Evolutionary conservation across 2,888 invertebrate species (phyloP), one percentile per base, ranked within the genome.

Genomic region (Stratiomys singularior): DNA sequence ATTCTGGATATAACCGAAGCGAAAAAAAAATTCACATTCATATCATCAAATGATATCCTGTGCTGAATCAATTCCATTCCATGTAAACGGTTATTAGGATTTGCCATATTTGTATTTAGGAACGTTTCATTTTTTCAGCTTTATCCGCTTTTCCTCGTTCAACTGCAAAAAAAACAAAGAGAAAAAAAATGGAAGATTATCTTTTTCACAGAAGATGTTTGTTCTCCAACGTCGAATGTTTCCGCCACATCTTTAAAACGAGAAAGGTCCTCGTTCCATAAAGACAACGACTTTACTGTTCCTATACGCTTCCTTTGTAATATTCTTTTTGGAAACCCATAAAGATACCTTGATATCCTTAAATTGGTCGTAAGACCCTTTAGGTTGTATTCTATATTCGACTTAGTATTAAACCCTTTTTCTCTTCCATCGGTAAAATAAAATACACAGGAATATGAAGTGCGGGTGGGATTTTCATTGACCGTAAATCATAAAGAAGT

Each of bases 281-380:
- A 72, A 72, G 44, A 72, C 21, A 72, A 52, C 28, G 56, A 28
- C 72, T 56, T 72, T 72, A 56, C 56, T 56, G 56, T 30, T 56
- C 18, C 3, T 37, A 37, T 37, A 37, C 37, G 37, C 37, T 37
- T 56, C 56, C 56, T 28, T 44, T 18, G 72, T 72, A 72, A 72
- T 72, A 72, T 58, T 58, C 30, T 52, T 21, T 72, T 30, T 37
- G 37, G 56, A 56, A 72, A 72, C 18, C 58, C 58, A 72, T 72
- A 56, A 72, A 72, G 72, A 72, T 72, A 72, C 72, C 72, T 72
- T 72, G 56, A 72, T 72, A 72, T 72, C 72, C 72, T 18, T 58
- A 72, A 72, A 72, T 72, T 72, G 72, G 58, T 18, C 72, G 56
- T 72, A 72, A 72, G 56, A 72, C 58, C 58, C 56, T 52, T 72